These are phyloP conservation scores for Leptopilina myrica DNA, from an alignment of 2,888 invertebrate genomes.

Conservation along the genomic window DNA sequence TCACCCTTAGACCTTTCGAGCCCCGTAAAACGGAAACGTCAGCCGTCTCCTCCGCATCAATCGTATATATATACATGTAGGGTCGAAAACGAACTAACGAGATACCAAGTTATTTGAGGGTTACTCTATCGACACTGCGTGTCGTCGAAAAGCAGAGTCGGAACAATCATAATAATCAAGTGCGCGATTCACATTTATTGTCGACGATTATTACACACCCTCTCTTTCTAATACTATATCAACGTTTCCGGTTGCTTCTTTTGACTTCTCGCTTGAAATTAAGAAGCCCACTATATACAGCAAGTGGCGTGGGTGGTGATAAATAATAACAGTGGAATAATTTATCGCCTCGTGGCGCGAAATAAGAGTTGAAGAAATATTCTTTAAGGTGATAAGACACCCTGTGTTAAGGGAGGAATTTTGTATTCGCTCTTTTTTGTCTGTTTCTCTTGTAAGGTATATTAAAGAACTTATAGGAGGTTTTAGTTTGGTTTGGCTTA, in stretches of 20 bases:
- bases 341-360: conserved; percentile 65
- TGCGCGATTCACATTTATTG: conserved; percentile 71
- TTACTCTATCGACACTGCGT: conserved; percentile 44
- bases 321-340: conserved; percentile 73
- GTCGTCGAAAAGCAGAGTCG: conserved; percentile 67
- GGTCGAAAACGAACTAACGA: conserved; percentile 66
- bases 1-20: conserved; percentile 61
- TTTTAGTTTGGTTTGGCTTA: no score
- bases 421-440: neutral
- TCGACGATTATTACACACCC: conserved; percentile 67
- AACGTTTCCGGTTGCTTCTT: conserved; percentile 32
- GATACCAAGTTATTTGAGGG: conserved; percentile 72
- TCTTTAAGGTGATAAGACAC: conserved; percentile 13
- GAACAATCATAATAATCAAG: conserved; percentile 74
- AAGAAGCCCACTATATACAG: conserved; percentile 56
- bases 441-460: no score
- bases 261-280: conserved; percentile 57
- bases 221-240: conserved; percentile 42
- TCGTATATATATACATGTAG: conserved; percentile 23
- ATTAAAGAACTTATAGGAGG: no score
- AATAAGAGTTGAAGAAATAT: conserved; percentile 62
- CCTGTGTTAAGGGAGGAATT: neutral
- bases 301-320: conserved; percentile 58
- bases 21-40: conserved; percentile 65
- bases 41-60: conserved; percentile 50